Base-by-base conservation (phyloP, 2,888 invertebrate species). In the Standfussiana lucernea region DNA sequence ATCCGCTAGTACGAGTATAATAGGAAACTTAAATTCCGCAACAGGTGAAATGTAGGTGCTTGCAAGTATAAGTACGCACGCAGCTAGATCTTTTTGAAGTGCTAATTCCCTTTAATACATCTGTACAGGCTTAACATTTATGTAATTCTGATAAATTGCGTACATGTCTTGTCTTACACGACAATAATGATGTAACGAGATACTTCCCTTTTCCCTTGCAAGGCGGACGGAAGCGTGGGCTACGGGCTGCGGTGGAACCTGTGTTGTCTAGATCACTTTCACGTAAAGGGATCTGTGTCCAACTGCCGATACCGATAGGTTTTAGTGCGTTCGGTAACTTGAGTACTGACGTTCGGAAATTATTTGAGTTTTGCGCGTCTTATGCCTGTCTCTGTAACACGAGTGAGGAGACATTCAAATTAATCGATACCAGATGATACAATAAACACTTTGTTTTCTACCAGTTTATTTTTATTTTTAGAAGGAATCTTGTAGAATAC, bases 221-320 rank as follows among this genome's bases (percentile, higher is more conserved):
- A 72, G 10, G 65, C 69, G 84, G 79, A 77, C 83, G 86, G 88
- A 87, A 88, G 71, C 72, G 66, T 72, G 56, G 69, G 72, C 59
- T n/a, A 68, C 68, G 56, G 53, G 72, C 59, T 28, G 77, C 68
- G 56, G 53, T n/a, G 5, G 13, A 83, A 84, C 82, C 80, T 85
- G 75, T 74, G 78, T 76, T 81, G 81, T 72, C 75, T 79, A 80
- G 82, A 83, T 83, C 79, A 92, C 92, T 92, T 92, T 92, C 91
- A 86, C 91, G 72, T 88, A 86, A 90, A 91, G 86, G 89, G 86
- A 83, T 86, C 82, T 76, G 80, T 89, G 72, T 84, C 78, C 80
- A 77, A 79, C 76, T 50, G 61, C 68, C 78, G 75, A 82, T 88
- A 88, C 86, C 86, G 75, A 80, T 80, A 84, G 77, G 81, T 86